A percentile compares a stretch with the other conserved stretches of the same genome.
These are phyloP conservation scores for Scalopus aquaticus DNA, from an alignment of 2,113 vertebrate genomes.

Conservation along the genomic window DNA sequence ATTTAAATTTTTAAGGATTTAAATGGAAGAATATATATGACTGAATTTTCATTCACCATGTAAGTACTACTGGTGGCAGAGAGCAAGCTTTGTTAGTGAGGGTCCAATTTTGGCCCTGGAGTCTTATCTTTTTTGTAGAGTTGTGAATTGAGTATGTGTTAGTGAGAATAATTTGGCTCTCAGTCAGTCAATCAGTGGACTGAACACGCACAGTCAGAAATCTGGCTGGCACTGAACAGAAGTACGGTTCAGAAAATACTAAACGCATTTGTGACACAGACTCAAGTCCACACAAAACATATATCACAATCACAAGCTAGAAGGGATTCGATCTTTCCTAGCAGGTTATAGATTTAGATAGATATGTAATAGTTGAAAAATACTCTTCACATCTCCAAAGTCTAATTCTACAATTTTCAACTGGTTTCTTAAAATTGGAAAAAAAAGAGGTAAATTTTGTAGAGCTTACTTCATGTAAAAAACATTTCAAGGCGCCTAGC, in stretches of 20 bases:
- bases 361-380: constrained; percentile 67
- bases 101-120: constrained; percentile 47
- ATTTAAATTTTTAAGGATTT: constrained; percentile 74
- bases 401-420: constrained; percentile 62
- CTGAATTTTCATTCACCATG: constrained; percentile 49
- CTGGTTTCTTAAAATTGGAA: constrained; percentile 39
- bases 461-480: neutral
- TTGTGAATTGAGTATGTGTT: constrained; percentile 53
- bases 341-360: constrained; percentile 66
- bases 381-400: neutral
- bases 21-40: constrained; percentile 72
- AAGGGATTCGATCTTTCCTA: constrained; percentile 61
- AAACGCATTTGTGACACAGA: constrained; percentile 32
- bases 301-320: constrained; percentile 33
- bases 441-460: constrained; percentile 49
- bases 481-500: constrained; percentile 1
- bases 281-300: constrained; percentile 46
- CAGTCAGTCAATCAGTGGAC: constrained; percentile 66
- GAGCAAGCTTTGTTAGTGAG: constrained; percentile 36
- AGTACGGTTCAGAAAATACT: constrained; percentile 55
- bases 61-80: constrained; percentile 45
- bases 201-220: constrained; percentile 64
- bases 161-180: constrained; percentile 59
- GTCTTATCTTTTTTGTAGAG: constrained; percentile 21
- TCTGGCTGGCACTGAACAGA: constrained; percentile 35